Evolutionary conservation across 2,113 vertebrate genomes (phyloP), one percentile per base, ranked within the genome.

Genomic region (Potamarius usumacintae): DNA sequence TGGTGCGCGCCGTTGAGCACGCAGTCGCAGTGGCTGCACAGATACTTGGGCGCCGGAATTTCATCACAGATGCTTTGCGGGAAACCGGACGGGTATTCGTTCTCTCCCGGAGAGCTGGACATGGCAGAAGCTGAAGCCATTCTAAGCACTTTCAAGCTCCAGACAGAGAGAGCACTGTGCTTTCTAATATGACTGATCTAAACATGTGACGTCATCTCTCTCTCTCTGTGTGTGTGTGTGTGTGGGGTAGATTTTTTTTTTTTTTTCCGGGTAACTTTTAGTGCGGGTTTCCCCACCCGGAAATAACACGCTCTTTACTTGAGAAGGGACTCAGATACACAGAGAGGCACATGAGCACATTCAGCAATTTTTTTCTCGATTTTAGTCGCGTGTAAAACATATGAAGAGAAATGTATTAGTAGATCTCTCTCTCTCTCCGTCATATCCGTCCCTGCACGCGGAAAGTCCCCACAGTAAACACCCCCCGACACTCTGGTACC

Each of bases 31-130:
- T 91, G 94, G 88, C 95, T 95, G 93, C 94, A 94, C 84, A 96
- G 91, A 88, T 92, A 94, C 74, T 94, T 95, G 57, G 92, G 92
- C 0, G 93, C 94, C 0, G 95, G 91, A 0, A 88, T 92, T 0
- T 95, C 93, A 72, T 95, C 92, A 1, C 95, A 96, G 58, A 94
- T 93, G 72, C 5, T 93, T 11, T 90, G 90, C 78, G 95, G 95
- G 53, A 95, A 96, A 0, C 96, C 96, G 0, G 94, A 95, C 10
- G 95, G 96, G 80, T 95, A 96, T 78, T 96, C 96, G 2, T 96
- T 96, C 77, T 95, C 96, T 27, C 92, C 96, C 0, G 96, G 96
- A 58, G 92, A 91, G 0, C 93, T 94, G 77, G 42, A 2, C 0
- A 77, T 88, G 69, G 20, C 5, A 42, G 22, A 27, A 4, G 83